Conservation (phyloP, 1,140 invertebrate genomes). For the Archegozetes longisetosus region DNA sequence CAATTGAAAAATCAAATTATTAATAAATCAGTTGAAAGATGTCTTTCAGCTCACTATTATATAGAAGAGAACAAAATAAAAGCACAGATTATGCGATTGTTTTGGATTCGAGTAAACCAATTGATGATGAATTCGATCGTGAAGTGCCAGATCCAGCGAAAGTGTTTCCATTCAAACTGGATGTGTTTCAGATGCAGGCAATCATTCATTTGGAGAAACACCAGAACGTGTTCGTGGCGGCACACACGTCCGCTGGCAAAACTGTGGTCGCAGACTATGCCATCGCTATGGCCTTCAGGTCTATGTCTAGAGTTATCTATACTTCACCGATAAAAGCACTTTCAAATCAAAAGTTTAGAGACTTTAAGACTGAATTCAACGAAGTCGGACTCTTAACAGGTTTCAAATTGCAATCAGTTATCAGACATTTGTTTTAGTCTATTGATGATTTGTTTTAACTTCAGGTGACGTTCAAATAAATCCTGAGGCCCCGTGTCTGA, state of each 20-base stretch:
- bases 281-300: conserved; percentile 52
- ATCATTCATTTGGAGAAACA: conserved; percentile 83
- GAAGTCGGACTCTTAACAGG: conserved; percentile 35
- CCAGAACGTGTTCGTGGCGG: conserved; percentile 92
- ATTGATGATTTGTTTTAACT: conserved; percentile 22
- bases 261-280: conserved; percentile 99
- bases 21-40: no score
- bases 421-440: conserved; percentile 74
- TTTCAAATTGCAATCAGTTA: conserved; percentile 47
- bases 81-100: no score
- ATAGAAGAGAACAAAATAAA: no score
- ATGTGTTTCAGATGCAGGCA: conserved; percentile 92
- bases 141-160: conserved; percentile 12
- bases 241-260: conserved; percentile 97
- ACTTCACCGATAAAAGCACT: conserved; percentile 98
- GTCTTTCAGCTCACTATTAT: no score
- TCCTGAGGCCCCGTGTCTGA: conserved; percentile 76
- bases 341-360: conserved; percentile 97
- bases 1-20: no score
- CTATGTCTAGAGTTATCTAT: conserved; percentile 60
- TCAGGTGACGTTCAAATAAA: conserved; percentile 66
- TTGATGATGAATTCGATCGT: conserved; percentile 8
- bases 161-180: conserved; percentile 58
- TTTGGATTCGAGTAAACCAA: no score
- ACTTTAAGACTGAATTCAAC: conserved; percentile 57